Evolutionary conservation across 2,888 invertebrate genomes (phyloP).

Genomic region (Hylaea fasciaria): DNA sequence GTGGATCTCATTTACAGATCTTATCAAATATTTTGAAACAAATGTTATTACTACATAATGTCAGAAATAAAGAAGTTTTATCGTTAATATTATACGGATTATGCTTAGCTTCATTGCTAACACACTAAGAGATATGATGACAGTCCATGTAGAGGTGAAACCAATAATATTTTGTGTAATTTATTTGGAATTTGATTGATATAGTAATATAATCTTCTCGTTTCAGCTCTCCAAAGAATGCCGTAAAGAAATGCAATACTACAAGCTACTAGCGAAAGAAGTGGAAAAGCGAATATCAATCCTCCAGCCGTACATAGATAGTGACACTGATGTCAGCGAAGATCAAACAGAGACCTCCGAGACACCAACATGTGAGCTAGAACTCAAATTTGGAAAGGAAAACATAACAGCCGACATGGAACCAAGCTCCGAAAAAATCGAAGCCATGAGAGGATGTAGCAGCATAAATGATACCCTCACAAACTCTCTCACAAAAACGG

Average conservation of each 20-base stretch:
- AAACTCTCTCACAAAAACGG: slow-evolving; percentile 22
- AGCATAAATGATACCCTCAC: slow-evolving; percentile 15
- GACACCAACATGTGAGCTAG: slow-evolving; percentile 62
- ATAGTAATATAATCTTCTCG: slow-evolving; percentile 28
- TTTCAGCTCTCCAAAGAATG: slow-evolving; percentile 87
- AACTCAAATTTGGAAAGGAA: slow-evolving; percentile 49
- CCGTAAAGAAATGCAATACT: slow-evolving; percentile 87
- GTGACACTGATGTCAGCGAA: slow-evolving; percentile 59
- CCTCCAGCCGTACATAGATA: slow-evolving; percentile 69
- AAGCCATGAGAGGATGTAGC: slow-evolving; percentile 13
- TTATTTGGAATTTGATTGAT: slow-evolving; percentile 15
- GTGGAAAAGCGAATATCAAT: slow-evolving; percentile 85
- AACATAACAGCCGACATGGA: slow-evolving; percentile 44
- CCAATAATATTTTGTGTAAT: slow-evolving; percentile 19
- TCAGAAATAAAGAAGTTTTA: background rate
- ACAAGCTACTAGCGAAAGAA: slow-evolving; percentile 87
- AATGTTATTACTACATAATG: background rate
- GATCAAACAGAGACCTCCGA: slow-evolving; percentile 68
- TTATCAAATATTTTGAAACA: background rate
- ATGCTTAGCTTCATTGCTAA: slow-evolving; percentile 15
- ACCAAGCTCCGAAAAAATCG: slow-evolving; percentile 41
- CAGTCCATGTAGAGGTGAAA: slow-evolving; percentile 31
- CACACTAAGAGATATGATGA: slow-evolving; percentile 29
- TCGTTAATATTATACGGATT: background rate
- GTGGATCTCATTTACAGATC: slow-evolving; percentile 27